Evolutionary conservation across 2,113 vertebrate genomes (phyloP), one percentile per base, ranked within the genome.

Genomic region (Nesospiza acunhae): DNA sequence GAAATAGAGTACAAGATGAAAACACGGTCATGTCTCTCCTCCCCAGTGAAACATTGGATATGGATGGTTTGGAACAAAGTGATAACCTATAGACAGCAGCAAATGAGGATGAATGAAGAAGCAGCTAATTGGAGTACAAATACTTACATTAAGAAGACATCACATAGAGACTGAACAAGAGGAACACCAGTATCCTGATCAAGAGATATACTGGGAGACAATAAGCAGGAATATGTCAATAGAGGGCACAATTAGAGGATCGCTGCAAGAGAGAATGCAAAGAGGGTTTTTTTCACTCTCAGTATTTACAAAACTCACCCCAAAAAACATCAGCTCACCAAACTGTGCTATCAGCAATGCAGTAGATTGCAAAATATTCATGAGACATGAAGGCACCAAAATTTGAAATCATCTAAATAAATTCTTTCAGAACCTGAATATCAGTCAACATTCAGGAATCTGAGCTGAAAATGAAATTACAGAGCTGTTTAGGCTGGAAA

Each of bases 191-290:
- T 94, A 88, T 52, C 70, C 85, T 94, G 90, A 97, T 67, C 74
- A 96, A 97, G 92, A 96, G 90, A 95, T 96, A 96, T 66, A 97
- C 88, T 92, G 94, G 89, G 95, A 95, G 90, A 93, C 81, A 97
- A 93, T 91, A 92, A 95, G 66, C 87, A 97, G 85, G 76, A 93
- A 93, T 74, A 91, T 83, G 72, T 84, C 86, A 96, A 76, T 83
- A 96, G 93, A 93, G 88, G 75, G 69, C 41, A 96, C 93, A 96
- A 89, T 55, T 84, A 79, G 62, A 75, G 91, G 77, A 89, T 68
- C 30, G 6, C 75, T 90, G 90, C 42, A 95, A 96, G 59, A 79
- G 67, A 95, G 92, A 97, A 94, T 70, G 95, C 47, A 94, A 60
- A 94, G 67, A 94, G 67, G 31, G 21, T 56, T 81, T 77, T 76